Conservation (phyloP, 1,140 invertebrate species). For the Brachystomella parvula region DNA sequence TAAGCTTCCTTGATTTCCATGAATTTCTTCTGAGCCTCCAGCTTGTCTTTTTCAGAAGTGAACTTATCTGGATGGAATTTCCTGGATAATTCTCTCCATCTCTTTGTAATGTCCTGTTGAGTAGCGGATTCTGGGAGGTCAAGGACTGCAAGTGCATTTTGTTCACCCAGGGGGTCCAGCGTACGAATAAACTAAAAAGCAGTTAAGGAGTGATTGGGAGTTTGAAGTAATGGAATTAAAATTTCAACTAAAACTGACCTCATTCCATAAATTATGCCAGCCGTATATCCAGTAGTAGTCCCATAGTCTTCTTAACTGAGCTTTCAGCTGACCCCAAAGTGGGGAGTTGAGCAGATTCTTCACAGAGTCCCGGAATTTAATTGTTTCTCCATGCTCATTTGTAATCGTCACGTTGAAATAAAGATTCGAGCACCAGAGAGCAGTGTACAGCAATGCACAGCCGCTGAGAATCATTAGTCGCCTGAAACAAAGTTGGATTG, state of each 20-base stretch:
- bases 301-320: conserved; percentile 65
- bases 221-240: neutral
- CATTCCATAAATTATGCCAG: conserved; percentile 69
- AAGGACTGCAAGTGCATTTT: conserved; percentile 73
- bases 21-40: conserved; percentile 71
- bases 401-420: conserved; percentile 84
- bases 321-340: conserved; percentile 62
- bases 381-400: conserved; percentile 76
- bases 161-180: conserved; percentile 75
- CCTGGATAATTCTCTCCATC: conserved; percentile 71
- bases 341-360: conserved; percentile 85
- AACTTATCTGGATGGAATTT: conserved; percentile 88
- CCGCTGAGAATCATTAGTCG: conserved; percentile 48
- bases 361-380: conserved; percentile 76
- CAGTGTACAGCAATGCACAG: conserved; percentile 59
- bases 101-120: conserved; percentile 73
- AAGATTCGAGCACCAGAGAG: conserved; percentile 66
- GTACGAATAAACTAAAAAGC: conserved; percentile 24
- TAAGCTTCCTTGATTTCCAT: conserved; percentile 91
- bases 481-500: conserved; percentile 29
- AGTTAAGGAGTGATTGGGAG: neutral
- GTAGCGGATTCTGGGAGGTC: conserved; percentile 63
- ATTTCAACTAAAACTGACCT: conserved; percentile 67
- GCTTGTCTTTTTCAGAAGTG: conserved; percentile 55
- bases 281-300: conserved; percentile 67